These are phyloP conservation scores for Hypomesus transpacificus DNA, from an alignment of 2,113 vertebrate species.

Conservation along the genomic window DNA sequence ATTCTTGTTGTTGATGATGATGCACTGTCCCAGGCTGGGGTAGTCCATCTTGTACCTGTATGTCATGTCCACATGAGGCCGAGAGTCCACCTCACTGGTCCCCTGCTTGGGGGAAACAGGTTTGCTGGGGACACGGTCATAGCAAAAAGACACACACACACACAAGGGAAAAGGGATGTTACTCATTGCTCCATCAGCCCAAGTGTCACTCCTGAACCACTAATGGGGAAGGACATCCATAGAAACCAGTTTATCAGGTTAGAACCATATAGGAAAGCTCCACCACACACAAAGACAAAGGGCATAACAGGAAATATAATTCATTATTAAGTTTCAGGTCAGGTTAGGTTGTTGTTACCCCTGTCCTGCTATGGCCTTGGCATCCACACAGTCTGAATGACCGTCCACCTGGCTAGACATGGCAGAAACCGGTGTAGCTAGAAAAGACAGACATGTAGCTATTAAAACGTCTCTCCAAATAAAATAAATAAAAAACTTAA, in stretches of 20 bases:
- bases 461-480: too few relatives aligned
- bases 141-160: too few relatives aligned
- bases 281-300: too few relatives aligned
- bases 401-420: conserved; percentile 7
- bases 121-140: not conserved
- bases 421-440: not conserved
- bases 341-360: conserved; percentile 15
- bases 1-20: conserved; percentile 87
- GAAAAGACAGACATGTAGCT: too few relatives aligned
- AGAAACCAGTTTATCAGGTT: too few relatives aligned
- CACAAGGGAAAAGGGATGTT: not conserved
- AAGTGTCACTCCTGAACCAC: too few relatives aligned
- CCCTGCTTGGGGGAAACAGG: not conserved
- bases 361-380: not conserved
- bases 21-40: conserved; percentile 73
- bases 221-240: too few relatives aligned
- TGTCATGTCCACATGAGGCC: conserved; percentile 6
- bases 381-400: conserved; percentile 24
- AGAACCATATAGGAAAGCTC: not conserved
- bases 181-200: too few relatives aligned
- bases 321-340: not conserved
- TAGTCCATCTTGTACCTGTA: conserved; percentile 76
- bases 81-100: conserved; percentile 15
- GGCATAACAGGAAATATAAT: too few relatives aligned
- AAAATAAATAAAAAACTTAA: too few relatives aligned